Conservation (phyloP, 2,113 vertebrate genomes). For the Ascaphus truei region DNA sequence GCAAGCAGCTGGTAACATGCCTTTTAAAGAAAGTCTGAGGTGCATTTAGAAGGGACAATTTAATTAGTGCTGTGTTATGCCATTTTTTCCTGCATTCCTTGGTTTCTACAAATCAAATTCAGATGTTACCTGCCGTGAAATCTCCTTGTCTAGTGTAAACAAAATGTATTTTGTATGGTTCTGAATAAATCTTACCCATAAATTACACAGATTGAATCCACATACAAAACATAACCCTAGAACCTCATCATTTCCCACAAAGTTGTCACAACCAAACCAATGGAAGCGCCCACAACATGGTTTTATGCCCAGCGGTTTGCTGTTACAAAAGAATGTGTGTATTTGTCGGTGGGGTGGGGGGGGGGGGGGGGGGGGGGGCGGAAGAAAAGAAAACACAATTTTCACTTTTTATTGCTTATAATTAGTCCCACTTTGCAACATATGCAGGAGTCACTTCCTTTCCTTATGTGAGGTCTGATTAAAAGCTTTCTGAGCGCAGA, state of each 20-base stretch:
- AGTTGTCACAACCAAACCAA: conserved; percentile 49
- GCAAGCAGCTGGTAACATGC: conserved; percentile 9
- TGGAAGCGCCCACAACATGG: conserved; percentile 24
- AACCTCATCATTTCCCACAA: conserved; percentile 52
- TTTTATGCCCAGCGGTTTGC: conserved; percentile 9
- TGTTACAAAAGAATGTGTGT: conserved; percentile 8
- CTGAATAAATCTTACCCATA: conserved; percentile 51
- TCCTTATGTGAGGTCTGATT: conserved; percentile 11
- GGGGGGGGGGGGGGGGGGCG: not conserved
- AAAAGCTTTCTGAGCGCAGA: conserved; percentile 17
- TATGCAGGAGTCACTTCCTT: not conserved
- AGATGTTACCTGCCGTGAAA: conserved; percentile 55
- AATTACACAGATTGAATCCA: conserved; percentile 63
- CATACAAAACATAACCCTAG: conserved; percentile 58
- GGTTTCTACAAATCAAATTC: conserved; percentile 55
- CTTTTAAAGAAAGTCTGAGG: conserved; percentile 42
- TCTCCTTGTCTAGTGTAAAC: conserved; percentile 53
- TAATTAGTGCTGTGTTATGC: conserved; percentile 45
- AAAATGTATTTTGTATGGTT: conserved; percentile 51
- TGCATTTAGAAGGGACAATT: conserved; percentile 48
- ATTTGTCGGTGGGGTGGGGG: not conserved
- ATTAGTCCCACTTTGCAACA: conserved; percentile 2
- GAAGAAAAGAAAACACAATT: not conserved
- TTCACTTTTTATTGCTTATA: conserved; percentile 4
- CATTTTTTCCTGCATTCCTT: conserved; percentile 50